Evolutionary conservation across 1,140 invertebrate species (phyloP).

Genomic region (Patella vulgata): DNA sequence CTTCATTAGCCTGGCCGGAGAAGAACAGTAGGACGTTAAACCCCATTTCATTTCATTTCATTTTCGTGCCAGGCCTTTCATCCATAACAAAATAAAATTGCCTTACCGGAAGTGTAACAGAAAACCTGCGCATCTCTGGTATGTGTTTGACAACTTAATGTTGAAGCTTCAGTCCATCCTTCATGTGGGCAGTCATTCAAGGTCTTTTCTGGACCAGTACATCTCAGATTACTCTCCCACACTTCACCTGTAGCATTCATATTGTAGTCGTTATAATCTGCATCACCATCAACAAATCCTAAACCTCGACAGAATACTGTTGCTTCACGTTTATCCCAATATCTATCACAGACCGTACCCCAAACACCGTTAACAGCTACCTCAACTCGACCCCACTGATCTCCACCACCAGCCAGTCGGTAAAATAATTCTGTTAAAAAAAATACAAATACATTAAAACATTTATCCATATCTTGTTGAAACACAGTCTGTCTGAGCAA

Average conservation of each 20-base stretch:
- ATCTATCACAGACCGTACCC: conserved; percentile 46
- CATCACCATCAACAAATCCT: conserved; percentile 41
- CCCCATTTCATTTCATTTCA: no score
- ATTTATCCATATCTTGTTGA: no score
- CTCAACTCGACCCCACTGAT: conserved; percentile 41
- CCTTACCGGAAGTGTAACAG: conserved; percentile 49
- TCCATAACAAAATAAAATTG: no score
- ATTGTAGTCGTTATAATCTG: conserved; percentile 19
- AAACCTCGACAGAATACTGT: conserved; percentile 42
- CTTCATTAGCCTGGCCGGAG: no score
- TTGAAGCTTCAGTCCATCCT: conserved; percentile 30
- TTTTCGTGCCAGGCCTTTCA: no score
- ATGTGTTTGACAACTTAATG: conserved; percentile 32
- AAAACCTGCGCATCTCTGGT: conserved; percentile 43
- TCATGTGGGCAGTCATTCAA: conserved; percentile 47
- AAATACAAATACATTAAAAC: conserved; percentile 3
- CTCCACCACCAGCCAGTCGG: conserved; percentile 28
- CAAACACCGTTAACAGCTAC: conserved; percentile 41
- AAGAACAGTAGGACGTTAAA: no score
- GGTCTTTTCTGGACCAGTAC: conserved; percentile 39
- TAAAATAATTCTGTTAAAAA: conserved; percentile 29
- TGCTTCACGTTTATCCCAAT: conserved; percentile 46
- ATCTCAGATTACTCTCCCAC: conserved; percentile 40
- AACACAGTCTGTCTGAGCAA: no score
- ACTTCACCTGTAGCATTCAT: conserved; percentile 26